phyloP scores from a whole-genome alignment of 2,888 invertebrate species.

The Nomada fucata region DNA sequence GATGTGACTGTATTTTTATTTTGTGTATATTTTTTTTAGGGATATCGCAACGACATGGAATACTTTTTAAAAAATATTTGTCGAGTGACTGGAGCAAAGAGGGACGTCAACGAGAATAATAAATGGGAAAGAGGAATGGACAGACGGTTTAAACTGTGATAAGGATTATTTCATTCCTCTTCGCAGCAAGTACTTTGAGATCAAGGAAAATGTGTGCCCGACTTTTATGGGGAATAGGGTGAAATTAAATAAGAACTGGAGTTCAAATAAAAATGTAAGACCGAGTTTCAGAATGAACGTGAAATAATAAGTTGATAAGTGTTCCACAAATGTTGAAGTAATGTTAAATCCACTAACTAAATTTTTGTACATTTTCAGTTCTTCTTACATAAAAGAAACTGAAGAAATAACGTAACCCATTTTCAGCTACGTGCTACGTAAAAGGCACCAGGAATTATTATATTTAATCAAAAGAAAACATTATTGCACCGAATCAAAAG shows the following conservation, averaged over 20 bases:
- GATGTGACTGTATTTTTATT: neutral
- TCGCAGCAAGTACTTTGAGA: neutral
- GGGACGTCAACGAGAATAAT: neutral
- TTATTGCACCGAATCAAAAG: neutral
- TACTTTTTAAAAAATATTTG: neutral
- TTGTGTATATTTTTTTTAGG: neutral
- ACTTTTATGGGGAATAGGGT: neutral
- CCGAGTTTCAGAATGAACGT: neutral
- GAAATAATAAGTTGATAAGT: neutral
- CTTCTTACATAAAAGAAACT: no score
- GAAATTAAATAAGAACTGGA: conserved; percentile 4
- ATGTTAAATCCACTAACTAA: no score
- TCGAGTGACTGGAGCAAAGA: neutral
- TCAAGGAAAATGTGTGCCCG: neutral
- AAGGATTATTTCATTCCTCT: neutral
- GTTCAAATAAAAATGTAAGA: neutral
- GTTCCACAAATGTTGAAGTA: no score
- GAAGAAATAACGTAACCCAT: neutral
- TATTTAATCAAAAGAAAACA: neutral
- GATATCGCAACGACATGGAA: neutral
- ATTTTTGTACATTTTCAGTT: no score
- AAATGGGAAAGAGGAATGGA: neutral
- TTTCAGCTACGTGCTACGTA: neutral
- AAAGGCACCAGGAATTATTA: no score
- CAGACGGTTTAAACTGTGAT: neutral